Base-by-base conservation (phyloP, 2,113 vertebrate genomes). In the Tyrannus savana region DNA sequence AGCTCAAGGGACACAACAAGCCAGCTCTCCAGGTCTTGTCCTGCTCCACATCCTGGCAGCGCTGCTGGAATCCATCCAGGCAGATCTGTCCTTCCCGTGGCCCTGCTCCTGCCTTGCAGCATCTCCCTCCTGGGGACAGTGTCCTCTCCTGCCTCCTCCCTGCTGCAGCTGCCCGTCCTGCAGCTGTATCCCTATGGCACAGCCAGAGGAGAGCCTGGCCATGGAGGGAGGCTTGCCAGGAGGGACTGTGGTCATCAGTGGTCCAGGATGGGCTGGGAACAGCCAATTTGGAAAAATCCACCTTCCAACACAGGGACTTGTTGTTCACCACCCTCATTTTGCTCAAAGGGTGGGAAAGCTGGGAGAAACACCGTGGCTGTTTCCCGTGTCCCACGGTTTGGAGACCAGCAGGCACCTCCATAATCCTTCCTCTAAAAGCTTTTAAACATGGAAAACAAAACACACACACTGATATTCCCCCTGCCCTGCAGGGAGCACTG, bases 281-380 rank as follows among this genome's bases (percentile, higher is more conserved):
- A 18, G 28, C 7, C 5, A 0, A 1, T 0, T 60, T 33, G 41
- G 67, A 62, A 50, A 81, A 79, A 71, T 18, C 31, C 49, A 59
- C 52, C 42, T 77, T 60, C 18, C 22, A 23, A 4, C 1, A 0
- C 23, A 23, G 46, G 7, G 37, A 13, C 3, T 19, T 4, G 8
- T 37, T 19, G 8, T 55, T 59, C 8, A 8, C 22, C 25, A 2
- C 18, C 4, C 15, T 28, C 2, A 0, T 35, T 64, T 60, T 37
- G 35, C 78, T 72, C 33, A 6, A 44, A 84, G 66, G 22, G 47
- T 14, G 15, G 4, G 58, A 84, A 71, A 71, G 8, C 4, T 39
- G 60, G 27, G 28, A 71, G 50, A 77, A 81, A 68, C 0, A 0
- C 39, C 0, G 0, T 2, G 47, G 22, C 3, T 22, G 31, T 25